Conservation (phyloP, 2,797 vertebrate species). For the Cirrhinus mrigala region DNA sequence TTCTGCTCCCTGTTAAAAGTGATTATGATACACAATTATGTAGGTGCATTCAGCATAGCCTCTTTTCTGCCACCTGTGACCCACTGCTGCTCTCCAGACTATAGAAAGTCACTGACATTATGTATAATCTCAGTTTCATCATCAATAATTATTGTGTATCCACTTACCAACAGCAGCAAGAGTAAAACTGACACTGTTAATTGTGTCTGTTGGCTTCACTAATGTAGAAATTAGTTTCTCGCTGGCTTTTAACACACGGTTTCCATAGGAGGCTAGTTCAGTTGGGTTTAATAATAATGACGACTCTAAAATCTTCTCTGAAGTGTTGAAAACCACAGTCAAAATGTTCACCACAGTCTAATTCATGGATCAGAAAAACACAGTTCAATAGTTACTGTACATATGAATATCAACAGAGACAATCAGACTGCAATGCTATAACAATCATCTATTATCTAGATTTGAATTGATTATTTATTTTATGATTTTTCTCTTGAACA, state of each 20-base stretch:
- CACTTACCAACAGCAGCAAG: background rate
- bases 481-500: background rate
- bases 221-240: conserved; percentile 21
- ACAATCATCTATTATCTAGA: background rate
- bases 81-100: background rate
- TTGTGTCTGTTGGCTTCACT: conserved; percentile 16
- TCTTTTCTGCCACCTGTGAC: background rate
- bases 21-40: background rate
- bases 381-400: background rate
- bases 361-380: background rate
- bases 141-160: background rate
- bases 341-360: background rate
- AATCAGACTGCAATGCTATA: background rate
- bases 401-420: background rate
- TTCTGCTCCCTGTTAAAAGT: background rate
- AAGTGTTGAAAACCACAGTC: background rate
- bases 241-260: background rate
- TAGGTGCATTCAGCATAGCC: background rate
- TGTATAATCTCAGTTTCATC: background rate
- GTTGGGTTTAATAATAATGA: background rate
- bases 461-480: background rate
- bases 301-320: background rate
- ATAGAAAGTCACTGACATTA: background rate
- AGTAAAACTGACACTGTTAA: background rate
- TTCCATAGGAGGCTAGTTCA: background rate